Evolutionary conservation across 2,113 vertebrate genomes (phyloP).

Genomic region (Nymphicus hollandicus): DNA sequence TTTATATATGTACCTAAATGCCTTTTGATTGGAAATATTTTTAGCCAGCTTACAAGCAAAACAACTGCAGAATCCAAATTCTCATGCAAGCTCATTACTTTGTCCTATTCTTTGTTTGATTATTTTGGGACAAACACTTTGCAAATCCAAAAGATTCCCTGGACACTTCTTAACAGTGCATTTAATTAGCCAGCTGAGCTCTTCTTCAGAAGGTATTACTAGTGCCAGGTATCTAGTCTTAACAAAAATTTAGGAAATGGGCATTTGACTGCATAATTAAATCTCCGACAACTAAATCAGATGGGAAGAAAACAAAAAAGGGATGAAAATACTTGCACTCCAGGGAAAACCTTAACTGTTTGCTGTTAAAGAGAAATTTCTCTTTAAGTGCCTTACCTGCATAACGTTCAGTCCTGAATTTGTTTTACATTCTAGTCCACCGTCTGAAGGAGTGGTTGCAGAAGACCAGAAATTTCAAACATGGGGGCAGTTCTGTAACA

Average conservation of each 20-base stretch:
- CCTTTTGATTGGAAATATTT: background rate
- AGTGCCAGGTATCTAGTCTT: background rate
- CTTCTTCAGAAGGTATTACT: background rate
- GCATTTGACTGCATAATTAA: background rate
- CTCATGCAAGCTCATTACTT: background rate
- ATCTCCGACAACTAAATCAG: background rate
- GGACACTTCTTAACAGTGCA: background rate
- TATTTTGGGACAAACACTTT: background rate
- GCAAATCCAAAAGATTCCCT: background rate
- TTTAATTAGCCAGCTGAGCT: constrained; percentile 14
- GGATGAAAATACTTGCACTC: background rate
- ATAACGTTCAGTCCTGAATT: background rate
- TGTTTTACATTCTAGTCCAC: background rate
- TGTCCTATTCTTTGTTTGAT: background rate
- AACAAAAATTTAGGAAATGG: background rate
- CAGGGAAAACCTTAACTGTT: background rate
- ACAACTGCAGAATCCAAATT: background rate
- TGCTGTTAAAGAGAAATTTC: background rate
- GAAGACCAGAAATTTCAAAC: background rate
- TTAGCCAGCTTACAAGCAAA: background rate
- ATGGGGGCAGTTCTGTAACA: background rate
- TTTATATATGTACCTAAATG: background rate
- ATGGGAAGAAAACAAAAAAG: background rate
- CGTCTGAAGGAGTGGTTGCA: background rate
- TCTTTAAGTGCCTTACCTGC: background rate